A percentile compares a stretch with the other conserved stretches of the same genome.
These are phyloP conservation scores for Mugil cephalus DNA, from an alignment of 2,113 vertebrate genomes.

Conservation along the genomic window DNA sequence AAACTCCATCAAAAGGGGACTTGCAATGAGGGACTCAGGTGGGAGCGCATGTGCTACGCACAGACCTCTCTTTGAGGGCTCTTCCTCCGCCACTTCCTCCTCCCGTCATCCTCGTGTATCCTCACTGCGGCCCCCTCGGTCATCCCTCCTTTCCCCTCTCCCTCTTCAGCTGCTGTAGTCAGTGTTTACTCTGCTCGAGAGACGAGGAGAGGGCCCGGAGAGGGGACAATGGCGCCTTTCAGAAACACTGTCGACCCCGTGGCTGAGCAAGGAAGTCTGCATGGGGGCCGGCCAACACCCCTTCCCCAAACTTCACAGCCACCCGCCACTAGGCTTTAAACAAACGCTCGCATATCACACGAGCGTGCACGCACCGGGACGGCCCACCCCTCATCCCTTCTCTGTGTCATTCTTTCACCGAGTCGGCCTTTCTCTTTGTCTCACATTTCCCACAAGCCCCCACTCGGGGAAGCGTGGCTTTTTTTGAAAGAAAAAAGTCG, in stretches of 20 bases:
- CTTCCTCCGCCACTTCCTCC: conserved; percentile 67
- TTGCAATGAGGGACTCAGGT: conserved; percentile 14
- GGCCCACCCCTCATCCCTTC: conserved; percentile 11
- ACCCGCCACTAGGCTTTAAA: conserved; percentile 59
- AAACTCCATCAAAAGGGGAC: conserved; percentile 58
- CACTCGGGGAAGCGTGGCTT: conserved; percentile 28
- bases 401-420: conserved; percentile 26
- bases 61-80: conserved; percentile 69
- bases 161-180: conserved; percentile 66
- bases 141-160: conserved; percentile 43
- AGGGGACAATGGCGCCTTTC: conserved; percentile 82
- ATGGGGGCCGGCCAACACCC: conserved; percentile 80
- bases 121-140: conserved; percentile 60
- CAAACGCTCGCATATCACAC: conserved; percentile 46
- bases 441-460: conserved; percentile 47
- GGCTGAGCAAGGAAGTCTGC: conserved; percentile 78
- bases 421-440: conserved; percentile 32
- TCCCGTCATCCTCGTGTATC: conserved; percentile 52
- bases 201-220: conserved; percentile 61
- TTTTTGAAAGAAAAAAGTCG: conserved; percentile 27
- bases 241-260: conserved; percentile 76
- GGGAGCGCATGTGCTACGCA: conserved; percentile 37
- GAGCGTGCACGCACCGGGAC: conserved; percentile 8
- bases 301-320: conserved; percentile 82
- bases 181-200: conserved; percentile 80